phyloP scores from a whole-genome alignment of 2,888 invertebrate genomes.

The Agonopterix subpropinquella region DNA sequence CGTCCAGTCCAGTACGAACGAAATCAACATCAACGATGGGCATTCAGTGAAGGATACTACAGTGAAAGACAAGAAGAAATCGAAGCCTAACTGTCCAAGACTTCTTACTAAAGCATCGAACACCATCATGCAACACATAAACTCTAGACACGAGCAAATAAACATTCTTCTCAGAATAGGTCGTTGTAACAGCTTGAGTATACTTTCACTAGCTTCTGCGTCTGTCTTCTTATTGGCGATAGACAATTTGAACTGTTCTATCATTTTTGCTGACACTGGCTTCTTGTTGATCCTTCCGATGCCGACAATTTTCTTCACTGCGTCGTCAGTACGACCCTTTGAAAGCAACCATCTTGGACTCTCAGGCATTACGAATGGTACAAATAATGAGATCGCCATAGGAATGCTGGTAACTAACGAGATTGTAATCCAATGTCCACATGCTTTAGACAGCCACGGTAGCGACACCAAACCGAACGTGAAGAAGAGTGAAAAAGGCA shows the following conservation, averaged over 20 bases:
- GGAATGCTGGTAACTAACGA: conserved; percentile 47
- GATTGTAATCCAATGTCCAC: conserved; percentile 46
- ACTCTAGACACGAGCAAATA: conserved; percentile 37
- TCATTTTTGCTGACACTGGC: conserved; percentile 28
- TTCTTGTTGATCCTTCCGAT: conserved; percentile 44
- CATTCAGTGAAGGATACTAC: conserved; percentile 50
- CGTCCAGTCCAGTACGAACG: conserved; percentile 41
- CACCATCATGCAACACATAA: conserved; percentile 36
- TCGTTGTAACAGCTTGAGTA: conserved; percentile 34
- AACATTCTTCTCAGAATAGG: conserved; percentile 37
- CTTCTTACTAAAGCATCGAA: conserved; percentile 49
- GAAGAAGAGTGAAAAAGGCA: conserved; percentile 47
- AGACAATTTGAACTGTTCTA: conserved; percentile 36
- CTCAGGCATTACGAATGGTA: conserved; percentile 47
- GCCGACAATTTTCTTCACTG: conserved; percentile 32
- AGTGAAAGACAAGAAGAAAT: conserved; percentile 54
- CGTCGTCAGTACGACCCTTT: conserved; percentile 43
- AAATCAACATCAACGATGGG: conserved; percentile 42
- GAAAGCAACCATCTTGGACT: conserved; percentile 54
- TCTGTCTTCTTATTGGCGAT: conserved; percentile 13
- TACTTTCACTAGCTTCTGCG: conserved; percentile 18
- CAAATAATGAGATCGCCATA: conserved; percentile 34
- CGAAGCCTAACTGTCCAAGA: conserved; percentile 38
- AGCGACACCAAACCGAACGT: conserved; percentile 28
- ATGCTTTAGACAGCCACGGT: conserved; percentile 51